Base-by-base conservation (phyloP, 2,113 vertebrate species). In the Mastomys coucha region DNA sequence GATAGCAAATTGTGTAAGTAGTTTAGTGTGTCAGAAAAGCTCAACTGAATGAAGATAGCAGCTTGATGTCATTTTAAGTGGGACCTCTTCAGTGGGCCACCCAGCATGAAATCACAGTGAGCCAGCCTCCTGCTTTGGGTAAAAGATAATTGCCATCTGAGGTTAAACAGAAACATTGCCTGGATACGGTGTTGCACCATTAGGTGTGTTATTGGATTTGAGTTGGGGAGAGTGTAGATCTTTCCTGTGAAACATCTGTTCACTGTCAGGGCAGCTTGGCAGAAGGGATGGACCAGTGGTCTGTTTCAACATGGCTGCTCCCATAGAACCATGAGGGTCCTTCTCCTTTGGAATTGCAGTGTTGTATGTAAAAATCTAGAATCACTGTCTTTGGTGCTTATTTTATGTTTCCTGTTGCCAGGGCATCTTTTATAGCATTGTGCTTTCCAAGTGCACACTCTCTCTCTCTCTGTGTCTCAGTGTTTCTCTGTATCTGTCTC, bases 181-280 rank as follows among this genome's bases (percentile, higher is more conserved):
- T 93, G 89, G 89, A 91, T 94, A 96, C 31, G 94, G 93, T 94
- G 95, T 95, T 94, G 89, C 94, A 80, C 82, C 89, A 94, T 97
- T 95, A 96, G 96, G 81, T 94, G 65, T 96, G 72, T 97, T 94
- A 93, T 91, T 97, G 89, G 94, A 89, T 96, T 96, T 84, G 84
- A 77, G 87, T 78, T 97, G 93, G 53, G 45, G 95, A 96, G 91
- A 92, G 81, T 65, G 85, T 65, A 76, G 85, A 97, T 90, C 89
- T 93, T 94, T 78, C 42, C 76, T 70, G 70, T 51, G 75, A 86
- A 94, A 75, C 93, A 96, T 96, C 96, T 96, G 93, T 72, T 96
- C 91, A 8, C 88, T 91, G 88, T 98, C 95, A 93, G 81, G 80
- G 73, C 67, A 84, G 86, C 63, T 4, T 81, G 88, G 91, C 86